These are phyloP conservation scores for Apeira syringaria DNA, from an alignment of 2,888 invertebrate species.

Conservation along the genomic window DNA sequence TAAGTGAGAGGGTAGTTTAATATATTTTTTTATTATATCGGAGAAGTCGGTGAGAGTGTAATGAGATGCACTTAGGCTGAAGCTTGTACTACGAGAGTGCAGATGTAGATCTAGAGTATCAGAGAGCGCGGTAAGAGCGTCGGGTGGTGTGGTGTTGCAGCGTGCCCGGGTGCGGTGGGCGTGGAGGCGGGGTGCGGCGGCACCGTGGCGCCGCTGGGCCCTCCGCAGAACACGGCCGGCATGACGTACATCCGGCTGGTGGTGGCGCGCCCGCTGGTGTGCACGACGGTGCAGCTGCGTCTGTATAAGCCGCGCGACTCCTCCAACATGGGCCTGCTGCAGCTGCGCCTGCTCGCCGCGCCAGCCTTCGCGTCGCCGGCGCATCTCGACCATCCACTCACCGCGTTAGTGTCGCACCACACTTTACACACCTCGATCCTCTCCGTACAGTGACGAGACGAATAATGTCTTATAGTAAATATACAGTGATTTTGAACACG, in stretches of 20 bases:
- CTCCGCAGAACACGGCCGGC: slow-evolving; percentile 94
- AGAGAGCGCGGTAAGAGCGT: too few relatives aligned
- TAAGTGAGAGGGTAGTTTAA: too few relatives aligned
- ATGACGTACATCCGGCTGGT: slow-evolving; percentile 94
- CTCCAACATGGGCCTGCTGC: slow-evolving; percentile 94
- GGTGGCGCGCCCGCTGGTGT: slow-evolving; percentile 92
- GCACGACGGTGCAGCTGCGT: slow-evolving; percentile 90
- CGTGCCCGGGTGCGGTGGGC: slow-evolving; percentile 95
- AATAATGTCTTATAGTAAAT: too few relatives aligned
- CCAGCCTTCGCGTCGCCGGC: slow-evolving; percentile 86
- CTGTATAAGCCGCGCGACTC: slow-evolving; percentile 93
- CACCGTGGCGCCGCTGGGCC: slow-evolving; percentile 91
- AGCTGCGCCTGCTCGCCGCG: slow-evolving; percentile 92
- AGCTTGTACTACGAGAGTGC: too few relatives aligned
- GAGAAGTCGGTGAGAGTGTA: too few relatives aligned
- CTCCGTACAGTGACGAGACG: too few relatives aligned
- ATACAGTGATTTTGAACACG: too few relatives aligned
- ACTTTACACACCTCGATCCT: too few relatives aligned
- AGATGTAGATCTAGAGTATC: too few relatives aligned
- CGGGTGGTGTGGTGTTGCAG: slow-evolving; percentile 57
- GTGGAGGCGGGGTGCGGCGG: slow-evolving; percentile 93
- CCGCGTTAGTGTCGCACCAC: slow-evolving; percentile 45
- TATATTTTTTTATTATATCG: too few relatives aligned
- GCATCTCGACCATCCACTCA: slow-evolving; percentile 64
- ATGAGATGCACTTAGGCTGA: too few relatives aligned